These are phyloP conservation scores for Nasonia vitripennis DNA, from an alignment of 1,140 invertebrate species.

Conservation along the genomic window DNA sequence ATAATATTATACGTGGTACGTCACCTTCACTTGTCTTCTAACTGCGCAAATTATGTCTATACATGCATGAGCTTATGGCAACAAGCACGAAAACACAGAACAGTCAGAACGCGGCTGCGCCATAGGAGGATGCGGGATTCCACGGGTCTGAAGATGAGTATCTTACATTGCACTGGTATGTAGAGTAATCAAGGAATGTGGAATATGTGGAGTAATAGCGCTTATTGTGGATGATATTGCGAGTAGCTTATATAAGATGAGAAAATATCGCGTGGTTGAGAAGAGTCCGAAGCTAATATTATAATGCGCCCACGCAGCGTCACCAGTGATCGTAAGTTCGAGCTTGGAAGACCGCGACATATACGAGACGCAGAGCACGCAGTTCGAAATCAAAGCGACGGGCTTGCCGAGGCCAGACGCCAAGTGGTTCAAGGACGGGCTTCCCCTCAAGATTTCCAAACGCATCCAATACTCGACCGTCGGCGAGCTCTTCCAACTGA, in stretches of 20 bases:
- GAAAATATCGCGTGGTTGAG: neutral
- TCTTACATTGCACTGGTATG: neutral
- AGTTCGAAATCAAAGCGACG: conserved; percentile 82
- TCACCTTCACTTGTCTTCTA: neutral
- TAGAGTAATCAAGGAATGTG: too few relatives aligned
- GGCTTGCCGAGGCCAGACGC: conserved; percentile 85
- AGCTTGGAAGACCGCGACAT: conserved; percentile 84
- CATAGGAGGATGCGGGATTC: neutral
- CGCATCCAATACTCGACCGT: conserved; percentile 80
- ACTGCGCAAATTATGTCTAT: conserved; percentile 49
- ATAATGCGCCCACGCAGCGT: conserved; percentile 75
- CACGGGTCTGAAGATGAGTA: conserved; percentile 25
- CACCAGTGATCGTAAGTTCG: conserved; percentile 83
- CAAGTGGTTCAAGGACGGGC: conserved; percentile 85
- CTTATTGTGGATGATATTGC: neutral
- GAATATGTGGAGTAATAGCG: too few relatives aligned
- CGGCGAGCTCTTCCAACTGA: conserved; percentile 84
- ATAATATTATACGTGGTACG: too few relatives aligned
- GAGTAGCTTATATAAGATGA: neutral
- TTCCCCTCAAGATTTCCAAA: conserved; percentile 78
- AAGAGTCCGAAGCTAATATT: neutral
- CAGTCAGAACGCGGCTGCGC: conserved; percentile 36
- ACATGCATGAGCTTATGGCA: conserved; percentile 40
- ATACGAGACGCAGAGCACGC: conserved; percentile 84
- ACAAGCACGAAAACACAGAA: conserved; percentile 45